Percentiles rank a stretch among this genome's conserved stretches.
Evolutionary conservation across 2,113 vertebrate genomes (phyloP).

Genomic region (Eurypyga helias): DNA sequence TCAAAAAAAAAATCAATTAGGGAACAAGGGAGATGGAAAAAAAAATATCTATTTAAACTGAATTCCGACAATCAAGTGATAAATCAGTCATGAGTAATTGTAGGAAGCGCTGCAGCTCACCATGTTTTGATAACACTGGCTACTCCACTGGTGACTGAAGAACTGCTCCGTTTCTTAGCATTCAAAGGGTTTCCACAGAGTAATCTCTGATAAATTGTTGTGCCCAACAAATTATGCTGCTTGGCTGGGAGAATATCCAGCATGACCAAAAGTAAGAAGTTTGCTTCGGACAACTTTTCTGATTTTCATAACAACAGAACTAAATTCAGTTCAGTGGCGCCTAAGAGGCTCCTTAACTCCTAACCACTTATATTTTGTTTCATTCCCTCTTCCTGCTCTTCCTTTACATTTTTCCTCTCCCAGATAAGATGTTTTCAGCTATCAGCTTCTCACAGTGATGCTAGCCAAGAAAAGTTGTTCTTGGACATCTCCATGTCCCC

Average conservation of each 20-base stretch:
- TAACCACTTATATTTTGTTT: not conserved
- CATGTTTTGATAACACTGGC: not conserved
- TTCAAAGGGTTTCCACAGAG: not conserved
- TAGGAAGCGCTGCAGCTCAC: not conserved
- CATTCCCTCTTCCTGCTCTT: not conserved
- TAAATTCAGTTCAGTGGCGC: not conserved
- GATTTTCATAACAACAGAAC: not conserved
- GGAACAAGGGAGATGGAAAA: not conserved
- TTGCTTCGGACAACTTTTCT: not conserved
- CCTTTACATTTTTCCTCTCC: not conserved
- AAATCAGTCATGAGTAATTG: constrained; percentile 66
- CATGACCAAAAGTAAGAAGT: not conserved
- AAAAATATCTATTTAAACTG: constrained; percentile 54
- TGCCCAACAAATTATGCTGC: not conserved
- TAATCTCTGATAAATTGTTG: not conserved
- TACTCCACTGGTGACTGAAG: not conserved
- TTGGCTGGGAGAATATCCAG: not conserved
- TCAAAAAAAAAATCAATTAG: constrained; percentile 71
- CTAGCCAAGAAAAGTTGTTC: not conserved
- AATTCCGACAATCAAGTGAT: constrained; percentile 62
- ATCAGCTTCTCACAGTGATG: not conserved
- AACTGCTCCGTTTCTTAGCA: not conserved
- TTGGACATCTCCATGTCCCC: not conserved
- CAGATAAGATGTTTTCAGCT: not conserved
- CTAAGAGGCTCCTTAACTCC: not conserved